Percentiles rank a stretch among this genome's conserved stretches.
Evolutionary conservation across 2,888 invertebrate species (phyloP).

Genomic region (Noctua janthe): DNA sequence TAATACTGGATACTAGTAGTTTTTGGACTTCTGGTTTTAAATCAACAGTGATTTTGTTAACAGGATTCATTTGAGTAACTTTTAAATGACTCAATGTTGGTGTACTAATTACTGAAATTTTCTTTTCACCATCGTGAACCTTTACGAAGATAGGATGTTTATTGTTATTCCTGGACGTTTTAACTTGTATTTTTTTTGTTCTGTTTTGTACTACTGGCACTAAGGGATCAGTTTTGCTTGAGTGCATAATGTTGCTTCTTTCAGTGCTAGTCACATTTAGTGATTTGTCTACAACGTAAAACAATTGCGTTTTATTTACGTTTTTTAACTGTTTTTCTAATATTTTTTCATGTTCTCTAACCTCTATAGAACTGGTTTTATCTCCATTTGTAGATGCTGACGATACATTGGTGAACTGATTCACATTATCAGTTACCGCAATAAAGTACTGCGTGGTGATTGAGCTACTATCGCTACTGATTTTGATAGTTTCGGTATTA

Average conservation of each 20-base stretch:
- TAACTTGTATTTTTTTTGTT: background rate
- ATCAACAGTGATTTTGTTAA: constrained; percentile 18
- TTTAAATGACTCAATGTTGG: constrained; percentile 17
- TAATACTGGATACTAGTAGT: constrained; percentile 1
- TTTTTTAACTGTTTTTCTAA: constrained; percentile 1
- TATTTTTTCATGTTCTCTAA: background rate
- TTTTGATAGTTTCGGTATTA: background rate
- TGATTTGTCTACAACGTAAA: background rate
- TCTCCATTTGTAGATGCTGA: background rate
- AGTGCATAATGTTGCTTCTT: background rate
- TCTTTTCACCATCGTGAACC: constrained; percentile 16
- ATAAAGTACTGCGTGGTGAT: background rate
- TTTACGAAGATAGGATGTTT: constrained; percentile 6
- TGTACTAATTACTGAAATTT: constrained; percentile 30
- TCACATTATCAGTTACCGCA: background rate
- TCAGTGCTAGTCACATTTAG: background rate
- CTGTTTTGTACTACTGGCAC: constrained; percentile 4
- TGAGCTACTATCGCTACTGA: background rate
- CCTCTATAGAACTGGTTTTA: background rate
- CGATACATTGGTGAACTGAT: background rate
- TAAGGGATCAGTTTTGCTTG: background rate
- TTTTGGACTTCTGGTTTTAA: constrained; percentile 18
- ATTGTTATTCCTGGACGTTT: background rate
- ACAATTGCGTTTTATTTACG: background rate
- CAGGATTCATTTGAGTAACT: constrained; percentile 27